These are phyloP conservation scores for Tinea trinotella DNA, from an alignment of 2,888 invertebrate species.

Conservation along the genomic window DNA sequence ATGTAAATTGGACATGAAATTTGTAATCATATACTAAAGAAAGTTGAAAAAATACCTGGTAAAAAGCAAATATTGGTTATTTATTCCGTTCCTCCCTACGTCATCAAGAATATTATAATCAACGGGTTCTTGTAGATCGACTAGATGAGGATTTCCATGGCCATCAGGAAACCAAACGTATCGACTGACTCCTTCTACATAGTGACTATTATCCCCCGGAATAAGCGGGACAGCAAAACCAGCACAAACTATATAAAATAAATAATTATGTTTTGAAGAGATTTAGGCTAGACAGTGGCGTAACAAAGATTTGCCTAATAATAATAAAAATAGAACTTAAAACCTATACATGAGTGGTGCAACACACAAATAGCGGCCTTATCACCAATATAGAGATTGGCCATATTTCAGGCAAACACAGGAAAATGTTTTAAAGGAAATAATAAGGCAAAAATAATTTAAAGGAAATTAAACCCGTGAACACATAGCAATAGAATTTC, in stretches of 20 bases:
- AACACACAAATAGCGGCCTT: too few relatives aligned
- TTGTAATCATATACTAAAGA: too few relatives aligned
- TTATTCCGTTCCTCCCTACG: constrained; percentile 39
- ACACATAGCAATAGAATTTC: too few relatives aligned
- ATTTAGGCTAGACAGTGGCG: too few relatives aligned
- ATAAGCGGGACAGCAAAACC: constrained; percentile 34
- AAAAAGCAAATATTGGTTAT: constrained; percentile 32
- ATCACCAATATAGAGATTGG: too few relatives aligned
- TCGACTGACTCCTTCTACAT: constrained; percentile 53
- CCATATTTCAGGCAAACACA: too few relatives aligned
- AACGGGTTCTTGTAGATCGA: constrained; percentile 42
- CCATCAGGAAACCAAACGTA: constrained; percentile 61
- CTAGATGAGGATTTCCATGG: constrained; percentile 42
- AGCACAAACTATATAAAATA: constrained; percentile 39
- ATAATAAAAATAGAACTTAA: too few relatives aligned
- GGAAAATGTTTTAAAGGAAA: too few relatives aligned
- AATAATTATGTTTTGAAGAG: constrained; percentile 7
- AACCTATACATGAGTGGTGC: too few relatives aligned
- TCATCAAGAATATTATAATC: constrained; percentile 26
- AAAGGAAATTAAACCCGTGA: too few relatives aligned
- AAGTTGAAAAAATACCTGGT: constrained; percentile 21
- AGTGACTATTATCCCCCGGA: constrained; percentile 56
- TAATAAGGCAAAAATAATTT: too few relatives aligned
- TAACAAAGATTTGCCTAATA: neutral
- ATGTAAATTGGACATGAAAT: too few relatives aligned